Evolutionary conservation across 2,888 invertebrate species (phyloP), one percentile per base, ranked within the genome.

Genomic region (Neelides folsomi): DNA sequence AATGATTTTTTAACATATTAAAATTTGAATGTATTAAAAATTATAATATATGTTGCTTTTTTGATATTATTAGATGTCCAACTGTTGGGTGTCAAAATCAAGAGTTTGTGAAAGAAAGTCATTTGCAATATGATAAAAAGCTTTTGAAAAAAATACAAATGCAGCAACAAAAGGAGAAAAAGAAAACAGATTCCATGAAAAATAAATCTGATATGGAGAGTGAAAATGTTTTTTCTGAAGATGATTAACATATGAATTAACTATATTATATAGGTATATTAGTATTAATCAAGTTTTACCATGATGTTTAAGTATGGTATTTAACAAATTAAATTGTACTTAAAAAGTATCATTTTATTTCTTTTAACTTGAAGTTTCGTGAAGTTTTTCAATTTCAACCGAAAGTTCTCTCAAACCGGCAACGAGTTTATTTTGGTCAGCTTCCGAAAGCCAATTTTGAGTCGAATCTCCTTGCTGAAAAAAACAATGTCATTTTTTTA

Each of bases 351-450:
- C n/a, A n/a, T n/a, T n/a, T n/a, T n/a, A n/a, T n/a, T n/a, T n/a
- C n/a, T 27, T 27, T 27, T 27, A 48, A 10, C 27, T 47, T 3
- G 47, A 42, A 12, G 42, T 55, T 41, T 62, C 60, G 43, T 64
- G 64, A 2, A 64, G 53, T 44, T 64, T 64, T 47, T 64, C 62
- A 40, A 61, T 60, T 51, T 61, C 60, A 4, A 60, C 52, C 0
- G 59, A 59, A 9, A 64, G 51, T 46, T 64, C 64, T 43, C 59
- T 41, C 12, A 64, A 53, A n/a, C 60, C 62, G 6, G 60, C 57
- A 1, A 64, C 57, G 1, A 64, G 54, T 54, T 62, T 61, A 20
- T 56, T 60, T 49, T 60, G 60, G 37, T 64, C 64, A 8, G 58
- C 40, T 39, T 62, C 62, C 7, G 62, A 62, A 58, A 62, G 57